phyloP scores from a whole-genome alignment of 2,113 vertebrate species.

The Glaucomys volans region DNA sequence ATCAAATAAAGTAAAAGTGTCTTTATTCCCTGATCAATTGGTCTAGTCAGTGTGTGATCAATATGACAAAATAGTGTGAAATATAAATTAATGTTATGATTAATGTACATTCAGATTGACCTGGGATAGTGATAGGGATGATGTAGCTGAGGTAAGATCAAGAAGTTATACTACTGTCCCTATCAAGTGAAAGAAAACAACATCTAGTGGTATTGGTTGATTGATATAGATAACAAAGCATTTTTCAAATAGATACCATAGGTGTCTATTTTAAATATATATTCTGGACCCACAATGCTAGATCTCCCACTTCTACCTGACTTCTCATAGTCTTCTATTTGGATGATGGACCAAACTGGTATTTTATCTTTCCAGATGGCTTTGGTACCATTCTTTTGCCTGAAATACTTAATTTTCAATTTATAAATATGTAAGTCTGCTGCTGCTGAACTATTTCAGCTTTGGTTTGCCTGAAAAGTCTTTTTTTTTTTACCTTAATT shows the following conservation, averaged over 20 bases:
- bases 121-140: neutral
- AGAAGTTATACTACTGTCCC: neutral
- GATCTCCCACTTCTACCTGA: neutral
- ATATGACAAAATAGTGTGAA: neutral
- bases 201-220: neutral
- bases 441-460: neutral
- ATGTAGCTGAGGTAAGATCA: neutral
- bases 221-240: neutral
- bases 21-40: neutral
- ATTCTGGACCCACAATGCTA: neutral
- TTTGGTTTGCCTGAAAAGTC: neutral
- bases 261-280: neutral
- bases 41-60: neutral
- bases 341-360: neutral
- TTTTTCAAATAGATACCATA: neutral
- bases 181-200: neutral
- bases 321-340: neutral
- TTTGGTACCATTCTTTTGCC: neutral
- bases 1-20: neutral
- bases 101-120: neutral
- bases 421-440: neutral
- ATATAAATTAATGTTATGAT: neutral
- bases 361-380: neutral
- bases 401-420: neutral
- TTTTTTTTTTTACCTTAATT: neutral